Evolutionary conservation across 1,140 invertebrate species (phyloP).

Genomic region (Berghia stephanieae): DNA sequence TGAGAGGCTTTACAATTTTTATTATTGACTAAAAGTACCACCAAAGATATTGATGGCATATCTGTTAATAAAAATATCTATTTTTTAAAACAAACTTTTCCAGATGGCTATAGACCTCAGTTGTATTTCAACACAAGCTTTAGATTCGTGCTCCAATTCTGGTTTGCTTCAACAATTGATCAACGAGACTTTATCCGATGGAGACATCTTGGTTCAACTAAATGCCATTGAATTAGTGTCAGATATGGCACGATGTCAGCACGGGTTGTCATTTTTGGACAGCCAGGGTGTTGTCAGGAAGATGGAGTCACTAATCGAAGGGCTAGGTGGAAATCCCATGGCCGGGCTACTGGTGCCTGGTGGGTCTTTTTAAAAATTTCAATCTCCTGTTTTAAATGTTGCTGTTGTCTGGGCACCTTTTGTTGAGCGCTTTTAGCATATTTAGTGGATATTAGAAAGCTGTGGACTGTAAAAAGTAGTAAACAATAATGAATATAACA

Average conservation of each 20-base stretch:
- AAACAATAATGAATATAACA: too few relatives aligned
- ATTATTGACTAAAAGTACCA: neutral
- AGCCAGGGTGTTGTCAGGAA: constrained; percentile 73
- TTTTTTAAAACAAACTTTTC: neutral
- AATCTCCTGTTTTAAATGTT: too few relatives aligned
- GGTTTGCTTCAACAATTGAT: constrained; percentile 77
- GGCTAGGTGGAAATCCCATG: constrained; percentile 73
- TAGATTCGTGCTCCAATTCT: constrained; percentile 70
- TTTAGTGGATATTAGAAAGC: too few relatives aligned
- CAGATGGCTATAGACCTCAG: constrained; percentile 78
- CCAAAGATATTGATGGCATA: neutral
- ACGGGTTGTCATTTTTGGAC: constrained; percentile 79
- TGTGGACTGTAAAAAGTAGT: too few relatives aligned
- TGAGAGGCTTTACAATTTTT: neutral
- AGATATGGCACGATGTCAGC: constrained; percentile 73
- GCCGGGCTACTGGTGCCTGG: constrained; percentile 74
- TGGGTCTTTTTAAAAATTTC: too few relatives aligned
- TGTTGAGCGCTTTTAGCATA: too few relatives aligned
- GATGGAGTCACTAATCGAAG: constrained; percentile 72
- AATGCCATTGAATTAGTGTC: constrained; percentile 82
- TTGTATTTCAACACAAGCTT: constrained; percentile 69
- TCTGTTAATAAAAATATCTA: neutral
- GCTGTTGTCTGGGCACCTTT: too few relatives aligned
- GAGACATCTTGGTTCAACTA: constrained; percentile 80
- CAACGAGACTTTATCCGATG: constrained; percentile 72